Evolutionary conservation across 1,140 invertebrate species (phyloP), one percentile per base, ranked within the genome.

Genomic region (Cyclargus thomasi): DNA sequence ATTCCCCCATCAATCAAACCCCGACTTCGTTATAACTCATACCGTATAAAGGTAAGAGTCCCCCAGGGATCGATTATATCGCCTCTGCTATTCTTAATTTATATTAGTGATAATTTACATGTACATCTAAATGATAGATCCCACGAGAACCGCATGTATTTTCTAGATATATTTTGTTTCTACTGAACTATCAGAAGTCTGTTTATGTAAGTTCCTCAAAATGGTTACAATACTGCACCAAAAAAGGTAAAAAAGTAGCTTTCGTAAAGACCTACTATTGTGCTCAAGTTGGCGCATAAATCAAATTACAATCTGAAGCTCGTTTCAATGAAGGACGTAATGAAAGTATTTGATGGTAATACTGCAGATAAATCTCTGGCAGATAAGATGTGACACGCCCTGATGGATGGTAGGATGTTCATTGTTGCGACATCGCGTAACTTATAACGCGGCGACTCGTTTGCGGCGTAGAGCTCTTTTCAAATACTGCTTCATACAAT

Each of bases 401-500:
- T 55, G 53, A 55, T 55, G 53, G 53, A 55, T 55, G 53, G 18
- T 17, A 17, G 53, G 53, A 18, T 17, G 53, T 55, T 55, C 53
- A 55, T 55, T 55, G 53, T 55, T 55, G 53, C 53, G 53, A 55
- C 53, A 55, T 20, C 4, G 53, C n/a, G 18, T 55, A 20, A 55
- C n/a, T 55, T 55, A 20, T 55, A 17, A 47, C 39, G 10, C 14
- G 39, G 39, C 3, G 39, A 47, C 39, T 47, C 39, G 39, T 47
- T 47, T 47, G 39, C 10, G 39, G 39, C 39, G 1, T 29, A 29
- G 29, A 29, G 29, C 5, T 29, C 39, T 47, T 47, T 47, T 47
- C 4, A 47, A 14, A 47, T 47, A 47, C n/a, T 47, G 39, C 11
- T 47, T 14, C 39, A 47, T 47, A 47, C 10, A 47, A 47, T 47